Evolutionary conservation across 2,797 vertebrate genomes (phyloP), one percentile per base, ranked within the genome.

Genomic region (Lepus townsendii): DNA sequence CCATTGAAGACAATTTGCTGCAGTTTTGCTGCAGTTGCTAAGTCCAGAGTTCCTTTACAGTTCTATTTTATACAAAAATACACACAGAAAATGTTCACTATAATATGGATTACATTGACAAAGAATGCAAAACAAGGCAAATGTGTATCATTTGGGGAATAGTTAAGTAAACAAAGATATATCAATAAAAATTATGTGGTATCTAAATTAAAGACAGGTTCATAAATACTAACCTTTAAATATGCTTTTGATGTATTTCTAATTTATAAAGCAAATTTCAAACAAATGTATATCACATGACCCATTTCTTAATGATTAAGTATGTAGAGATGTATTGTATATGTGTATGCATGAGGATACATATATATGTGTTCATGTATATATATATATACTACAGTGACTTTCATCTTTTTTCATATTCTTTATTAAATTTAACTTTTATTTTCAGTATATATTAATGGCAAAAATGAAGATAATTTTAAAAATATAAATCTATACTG

Each of bases 181-280:
- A 32, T 93, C 72, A 83, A 80, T 85, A 86, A 91, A 91, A 94
- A 90, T 69, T 35, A 78, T 35, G 11, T n/a, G 11, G 27, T 27
- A 89, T 94, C 91, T 90, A 95, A 73, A 92, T 91, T 76, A 95
- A 94, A 79, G 71, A n/a, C 38, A 57, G 20, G 65, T 77, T 52
- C 92, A n/a, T 57, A 88, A 85, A 90, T 68, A 83, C n/a, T 52
- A 92, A 63, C 26, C 82, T 86, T 86, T 62, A 96, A 71, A 86
- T 2, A n/a, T 2, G 17, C 30, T 52, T 85, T 72, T 80, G 62
- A 63, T 94, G 76, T 50, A 91, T 27, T 83, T 16, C 11, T 79
- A 63, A 63, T 3, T 94, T 72, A 54, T 89, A 83, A 94, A 91
- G 71, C 54, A 76, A 75, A 68, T 80, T 88, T 30, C 14, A 92